Evolutionary conservation across 1,140 invertebrate species (phyloP).

Genomic region (Tribolium madens): DNA sequence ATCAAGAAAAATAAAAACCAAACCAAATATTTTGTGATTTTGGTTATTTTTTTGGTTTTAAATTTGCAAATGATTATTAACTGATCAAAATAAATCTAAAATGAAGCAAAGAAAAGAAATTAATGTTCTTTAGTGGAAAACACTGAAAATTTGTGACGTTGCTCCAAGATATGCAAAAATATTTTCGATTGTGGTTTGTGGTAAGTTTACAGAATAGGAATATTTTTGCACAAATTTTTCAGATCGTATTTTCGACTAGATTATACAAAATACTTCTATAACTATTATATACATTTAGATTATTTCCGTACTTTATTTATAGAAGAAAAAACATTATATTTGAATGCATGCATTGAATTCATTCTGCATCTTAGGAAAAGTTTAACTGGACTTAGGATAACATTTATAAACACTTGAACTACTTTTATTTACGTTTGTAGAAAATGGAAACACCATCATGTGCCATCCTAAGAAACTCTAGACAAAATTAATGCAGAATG

Average conservation of each 20-base stretch:
- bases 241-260: conserved; percentile 22
- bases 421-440: no score
- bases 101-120: conserved; percentile 44
- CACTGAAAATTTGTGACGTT: conserved; percentile 42
- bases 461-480: background rate
- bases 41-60: conserved; percentile 31
- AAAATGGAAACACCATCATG: no score
- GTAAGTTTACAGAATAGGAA: background rate
- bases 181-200: background rate
- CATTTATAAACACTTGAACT: no score
- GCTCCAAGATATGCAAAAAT: conserved; percentile 25
- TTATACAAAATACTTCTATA: conserved; percentile 41
- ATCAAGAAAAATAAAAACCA: conserved; percentile 36
- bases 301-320: conserved; percentile 41
- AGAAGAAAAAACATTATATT: conserved; percentile 19
- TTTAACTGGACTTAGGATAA: background rate
- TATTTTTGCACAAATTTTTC: conserved; percentile 38
- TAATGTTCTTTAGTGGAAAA: conserved; percentile 37
- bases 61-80: conserved; percentile 35
- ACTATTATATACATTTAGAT: conserved; percentile 32
- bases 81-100: conserved; percentile 44
- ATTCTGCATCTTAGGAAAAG: conserved; percentile 12
- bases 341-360: conserved; percentile 9
- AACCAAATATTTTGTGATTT: conserved; percentile 37
- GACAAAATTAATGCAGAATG: conserved; percentile 40